phyloP scores from a whole-genome alignment of 2,113 vertebrate species.

The Eretmochelys imbricata region DNA sequence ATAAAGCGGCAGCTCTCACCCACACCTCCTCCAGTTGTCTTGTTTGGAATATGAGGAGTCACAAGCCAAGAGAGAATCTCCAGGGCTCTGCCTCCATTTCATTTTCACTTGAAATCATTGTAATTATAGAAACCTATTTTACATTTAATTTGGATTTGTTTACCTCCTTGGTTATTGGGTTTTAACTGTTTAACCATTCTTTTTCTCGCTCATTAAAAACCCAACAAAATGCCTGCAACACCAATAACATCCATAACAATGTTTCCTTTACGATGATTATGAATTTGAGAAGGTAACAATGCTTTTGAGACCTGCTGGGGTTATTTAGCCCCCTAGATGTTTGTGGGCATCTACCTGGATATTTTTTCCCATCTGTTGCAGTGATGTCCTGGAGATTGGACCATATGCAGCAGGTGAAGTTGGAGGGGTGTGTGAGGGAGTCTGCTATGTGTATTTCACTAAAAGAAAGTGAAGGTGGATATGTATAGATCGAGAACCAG shows the following conservation, averaged over 20 bases:
- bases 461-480: background rate
- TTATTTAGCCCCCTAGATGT: background rate
- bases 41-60: background rate
- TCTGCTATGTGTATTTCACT: background rate
- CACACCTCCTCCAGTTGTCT: background rate
- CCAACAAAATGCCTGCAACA: conserved; percentile 7
- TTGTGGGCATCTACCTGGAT: background rate
- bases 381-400: background rate
- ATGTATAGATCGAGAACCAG: background rate
- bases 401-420: rapidly evolving
- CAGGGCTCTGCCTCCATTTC: background rate
- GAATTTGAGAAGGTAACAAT: background rate
- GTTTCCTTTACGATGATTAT: background rate
- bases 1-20: background rate
- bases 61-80: conserved; percentile 25
- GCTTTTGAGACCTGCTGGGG: background rate
- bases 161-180: conserved; percentile 29
- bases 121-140: conserved; percentile 63
- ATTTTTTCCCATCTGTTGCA: background rate
- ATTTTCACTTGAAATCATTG: conserved; percentile 24
- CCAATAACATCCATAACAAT: background rate
- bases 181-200: conserved; percentile 40
- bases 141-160: conserved; percentile 38
- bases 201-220: conserved; percentile 23
- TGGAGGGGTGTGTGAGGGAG: rapidly evolving